A percentile compares a stretch with the other conserved stretches of the same genome.
phyloP scores from a whole-genome alignment of 2,797 vertebrate genomes.

The Smutsia temminckii region DNA sequence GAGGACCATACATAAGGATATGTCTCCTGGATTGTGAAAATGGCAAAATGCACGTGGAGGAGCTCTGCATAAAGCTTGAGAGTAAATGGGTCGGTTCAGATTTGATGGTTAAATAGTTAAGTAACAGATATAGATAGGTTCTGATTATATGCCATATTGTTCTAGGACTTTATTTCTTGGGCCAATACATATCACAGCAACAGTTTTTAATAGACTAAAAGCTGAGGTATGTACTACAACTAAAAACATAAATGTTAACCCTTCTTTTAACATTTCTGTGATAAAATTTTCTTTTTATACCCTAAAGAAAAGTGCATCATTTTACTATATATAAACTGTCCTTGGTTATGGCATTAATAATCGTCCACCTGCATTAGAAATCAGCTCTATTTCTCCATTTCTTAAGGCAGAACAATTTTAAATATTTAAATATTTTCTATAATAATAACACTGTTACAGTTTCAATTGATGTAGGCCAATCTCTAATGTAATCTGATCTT shows the following conservation, averaged over 20 bases:
- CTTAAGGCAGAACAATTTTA: neutral
- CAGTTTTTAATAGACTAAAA: conserved; percentile 1
- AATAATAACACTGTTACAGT: neutral
- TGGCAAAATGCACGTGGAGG: neutral
- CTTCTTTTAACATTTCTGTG: neutral
- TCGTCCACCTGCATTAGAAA: neutral
- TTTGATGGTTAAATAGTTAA: neutral
- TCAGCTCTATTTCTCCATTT: neutral
- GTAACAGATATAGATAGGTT: neutral
- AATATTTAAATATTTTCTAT: neutral
- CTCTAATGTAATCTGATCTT: neutral
- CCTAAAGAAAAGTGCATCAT: neutral
- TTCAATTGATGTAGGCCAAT: neutral
- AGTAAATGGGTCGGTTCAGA: neutral
- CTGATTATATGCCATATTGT: neutral
- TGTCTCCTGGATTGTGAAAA: neutral
- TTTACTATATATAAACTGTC: neutral
- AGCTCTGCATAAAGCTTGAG: neutral
- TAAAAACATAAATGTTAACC: conserved; percentile 1
- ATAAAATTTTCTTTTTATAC: neutral
- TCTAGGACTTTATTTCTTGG: neutral
- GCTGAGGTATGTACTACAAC: neutral
- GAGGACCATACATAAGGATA: neutral
- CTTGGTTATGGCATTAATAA: neutral
- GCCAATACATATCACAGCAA: neutral